A percentile compares a stretch with the other conserved stretches of the same genome.
phyloP scores from a whole-genome alignment of 2,113 vertebrate species.

The Chamaetylas fuelleborni region DNA sequence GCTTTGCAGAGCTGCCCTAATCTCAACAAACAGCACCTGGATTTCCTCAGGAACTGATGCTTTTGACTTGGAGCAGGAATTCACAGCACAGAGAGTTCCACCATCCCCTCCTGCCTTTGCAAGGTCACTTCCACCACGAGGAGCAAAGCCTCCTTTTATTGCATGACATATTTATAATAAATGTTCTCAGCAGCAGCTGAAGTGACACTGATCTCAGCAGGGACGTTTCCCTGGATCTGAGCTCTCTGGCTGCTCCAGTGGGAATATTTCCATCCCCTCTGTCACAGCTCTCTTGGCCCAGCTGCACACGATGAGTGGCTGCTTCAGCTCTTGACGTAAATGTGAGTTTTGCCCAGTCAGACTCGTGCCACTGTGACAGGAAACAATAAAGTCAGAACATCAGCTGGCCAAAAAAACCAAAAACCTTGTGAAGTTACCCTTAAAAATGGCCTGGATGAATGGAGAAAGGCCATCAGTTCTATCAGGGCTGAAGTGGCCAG shows the following conservation, averaged over 20 bases:
- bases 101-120: neutral
- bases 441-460: neutral
- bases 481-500: neutral
- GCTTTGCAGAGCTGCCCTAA: neutral
- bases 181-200: neutral
- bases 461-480: neutral
- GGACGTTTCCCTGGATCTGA: neutral
- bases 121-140: neutral
- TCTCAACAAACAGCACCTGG: neutral
- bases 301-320: neutral
- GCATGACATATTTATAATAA: neutral
- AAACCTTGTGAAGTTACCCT: neutral
- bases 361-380: neutral
- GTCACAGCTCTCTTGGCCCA: neutral
- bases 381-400: neutral
- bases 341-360: neutral
- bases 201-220: neutral
- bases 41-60: neutral
- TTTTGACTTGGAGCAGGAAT: neutral
- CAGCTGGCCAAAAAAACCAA: neutral
- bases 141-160: neutral
- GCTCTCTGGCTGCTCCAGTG: neutral
- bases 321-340: neutral
- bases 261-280: neutral
- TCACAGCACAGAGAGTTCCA: neutral